Evolutionary conservation across 2,888 invertebrate species (phyloP), one percentile per base, ranked within the genome.

Genomic region (Caenorhabditis sp.): DNA sequence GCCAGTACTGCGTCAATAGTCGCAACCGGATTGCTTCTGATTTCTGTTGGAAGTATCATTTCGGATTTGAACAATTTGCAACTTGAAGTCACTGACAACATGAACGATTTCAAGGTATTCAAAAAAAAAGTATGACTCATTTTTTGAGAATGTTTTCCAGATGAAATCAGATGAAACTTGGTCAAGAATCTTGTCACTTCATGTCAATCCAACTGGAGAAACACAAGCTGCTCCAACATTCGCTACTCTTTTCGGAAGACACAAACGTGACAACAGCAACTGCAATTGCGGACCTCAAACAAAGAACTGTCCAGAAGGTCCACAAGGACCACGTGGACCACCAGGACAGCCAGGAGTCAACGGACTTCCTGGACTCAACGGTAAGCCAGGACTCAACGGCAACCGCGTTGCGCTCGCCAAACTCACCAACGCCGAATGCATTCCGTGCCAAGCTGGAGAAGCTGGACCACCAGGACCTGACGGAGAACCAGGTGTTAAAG

Each of bases 391-490:
- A 59, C 12, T 67, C 26, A 27, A 54, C 36, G 75, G 75, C 67
- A 73, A 58, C 27, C 12, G 43, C 1, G 36, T 73, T 24, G 59
- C 60, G 17, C 58, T 37, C 17, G 68, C 58, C n/a, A 62, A 76
- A 36, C 54, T 66, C n/a, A 57, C 63, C n/a, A 59, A 65, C 5
- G 61, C 58, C 14, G 73, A 69, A 19, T 71, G 78, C 58, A 76
- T 72, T 27, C 69, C 74, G 58, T 72, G 77, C 31, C 69, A 65
- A 68, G 69, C 65, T 27, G 78, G 78, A 66, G 58, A 27, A 49
- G 61, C 76, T 19, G 78, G 78, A 59, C 72, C 75, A 54, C 70
- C 76, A 58, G 78, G 78, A 69, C 66, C 68, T 58, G 66, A 67
- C 23, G 77, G 77, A 54, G 69, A 67, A 51, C 61, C 69, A 54